Percentiles rank a stretch among this genome's conserved stretches.
phyloP scores from a whole-genome alignment of 2,113 vertebrate genomes.

The Vimba vimba region DNA sequence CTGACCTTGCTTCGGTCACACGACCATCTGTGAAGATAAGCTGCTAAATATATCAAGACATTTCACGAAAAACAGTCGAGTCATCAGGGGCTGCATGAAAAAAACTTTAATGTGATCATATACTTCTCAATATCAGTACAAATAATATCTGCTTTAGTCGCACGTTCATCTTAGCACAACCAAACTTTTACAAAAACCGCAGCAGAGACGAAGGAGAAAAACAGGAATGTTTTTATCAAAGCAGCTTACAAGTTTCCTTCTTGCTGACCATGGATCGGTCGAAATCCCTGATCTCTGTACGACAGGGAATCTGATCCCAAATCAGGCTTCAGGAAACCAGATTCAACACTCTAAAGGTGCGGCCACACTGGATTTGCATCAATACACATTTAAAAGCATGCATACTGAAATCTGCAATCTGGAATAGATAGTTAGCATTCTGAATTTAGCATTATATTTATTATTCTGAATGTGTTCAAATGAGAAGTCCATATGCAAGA shows the following conservation, averaged over 20 bases:
- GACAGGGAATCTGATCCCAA: slow-evolving; percentile 37
- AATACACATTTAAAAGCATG: slow-evolving; percentile 2
- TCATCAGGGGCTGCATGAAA: slow-evolving; percentile 64
- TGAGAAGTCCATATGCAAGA: not conserved
- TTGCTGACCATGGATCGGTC: slow-evolving; percentile 35
- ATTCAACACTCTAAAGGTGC: not conserved
- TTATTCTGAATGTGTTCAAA: not conserved
- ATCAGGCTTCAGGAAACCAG: slow-evolving; percentile 17
- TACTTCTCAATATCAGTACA: slow-evolving; percentile 73
- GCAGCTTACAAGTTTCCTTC: slow-evolving; percentile 38
- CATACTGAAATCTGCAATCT: not conserved
- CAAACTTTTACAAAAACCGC: not conserved
- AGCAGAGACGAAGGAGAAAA: not conserved
- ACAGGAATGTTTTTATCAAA: slow-evolving; percentile 51
- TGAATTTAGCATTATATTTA: not conserved
- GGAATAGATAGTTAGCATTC: not conserved
- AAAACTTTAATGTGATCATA: slow-evolving; percentile 79
- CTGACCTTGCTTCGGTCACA: not conserved
- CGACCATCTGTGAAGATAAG: not conserved
- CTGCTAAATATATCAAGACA: not conserved
- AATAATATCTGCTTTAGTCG: slow-evolving; percentile 66
- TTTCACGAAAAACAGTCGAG: slow-evolving; percentile 64
- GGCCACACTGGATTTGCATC: slow-evolving; percentile 6
- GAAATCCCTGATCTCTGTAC: not conserved
- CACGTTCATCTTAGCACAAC: slow-evolving; percentile 55